phyloP scores from a whole-genome alignment of 2,888 invertebrate genomes.

The Drosophila yooni region DNA sequence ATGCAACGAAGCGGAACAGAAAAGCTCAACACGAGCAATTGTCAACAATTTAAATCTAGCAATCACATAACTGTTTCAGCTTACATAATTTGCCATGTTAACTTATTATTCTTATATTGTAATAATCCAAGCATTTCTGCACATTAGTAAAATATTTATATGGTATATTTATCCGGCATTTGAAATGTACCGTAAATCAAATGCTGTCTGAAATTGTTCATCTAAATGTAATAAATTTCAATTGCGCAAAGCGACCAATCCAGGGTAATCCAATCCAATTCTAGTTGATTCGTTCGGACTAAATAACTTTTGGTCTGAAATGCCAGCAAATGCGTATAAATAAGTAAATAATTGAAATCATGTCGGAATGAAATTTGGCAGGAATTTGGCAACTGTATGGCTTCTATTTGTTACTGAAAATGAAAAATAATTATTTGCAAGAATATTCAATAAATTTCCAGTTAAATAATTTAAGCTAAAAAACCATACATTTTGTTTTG shows the following conservation, averaged over 20 bases:
- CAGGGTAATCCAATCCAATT: slow-evolving; percentile 15
- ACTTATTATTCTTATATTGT: neutral
- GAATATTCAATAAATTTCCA: slow-evolving; percentile 15
- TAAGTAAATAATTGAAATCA: slow-evolving; percentile 50
- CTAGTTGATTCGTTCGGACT: slow-evolving; percentile 17
- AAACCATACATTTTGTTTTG: neutral
- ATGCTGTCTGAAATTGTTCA: slow-evolving; percentile 31
- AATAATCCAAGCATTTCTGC: slow-evolving; percentile 5
- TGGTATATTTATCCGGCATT: slow-evolving; percentile 1
- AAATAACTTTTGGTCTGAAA: slow-evolving; percentile 28
- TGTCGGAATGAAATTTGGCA: slow-evolving; percentile 3
- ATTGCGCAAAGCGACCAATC: slow-evolving; percentile 6
- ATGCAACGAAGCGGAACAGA: slow-evolving; percentile 5
- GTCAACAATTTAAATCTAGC: neutral
- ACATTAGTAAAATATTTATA: neutral
- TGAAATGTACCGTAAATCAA: slow-evolving; percentile 29
- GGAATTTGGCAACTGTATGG: slow-evolving; percentile 32
- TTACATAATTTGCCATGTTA: neutral
- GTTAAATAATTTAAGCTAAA: slow-evolving; percentile 2
- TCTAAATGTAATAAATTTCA: slow-evolving; percentile 43
- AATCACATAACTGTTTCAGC: neutral
- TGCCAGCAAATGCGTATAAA: slow-evolving; percentile 30
- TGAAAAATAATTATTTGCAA: slow-evolving; percentile 14
- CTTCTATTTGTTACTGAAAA: slow-evolving; percentile 3
- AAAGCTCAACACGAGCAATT: slow-evolving; percentile 10